phyloP scores from a whole-genome alignment of 2,888 invertebrate genomes.

The Sepiola atlantica region DNA sequence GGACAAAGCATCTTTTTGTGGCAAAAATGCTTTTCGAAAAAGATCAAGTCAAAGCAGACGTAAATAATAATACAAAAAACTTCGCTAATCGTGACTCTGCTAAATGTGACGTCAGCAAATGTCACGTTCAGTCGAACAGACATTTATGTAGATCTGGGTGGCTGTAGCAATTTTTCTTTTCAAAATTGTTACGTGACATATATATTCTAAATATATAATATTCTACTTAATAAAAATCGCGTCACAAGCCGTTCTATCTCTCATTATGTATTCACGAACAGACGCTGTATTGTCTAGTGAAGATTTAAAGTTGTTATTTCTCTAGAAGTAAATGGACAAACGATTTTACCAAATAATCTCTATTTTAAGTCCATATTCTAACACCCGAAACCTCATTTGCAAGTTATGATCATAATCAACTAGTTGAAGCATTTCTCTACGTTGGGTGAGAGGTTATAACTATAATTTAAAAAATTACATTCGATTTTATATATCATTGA shows the following conservation, averaged over 20 bases:
- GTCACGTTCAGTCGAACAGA: too few relatives aligned
- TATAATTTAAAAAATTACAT: too few relatives aligned
- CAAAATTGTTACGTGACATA: background rate
- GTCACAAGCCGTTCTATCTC: background rate
- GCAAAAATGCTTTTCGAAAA: too few relatives aligned
- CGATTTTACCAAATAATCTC: background rate
- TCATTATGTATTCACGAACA: background rate
- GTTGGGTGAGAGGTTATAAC: too few relatives aligned
- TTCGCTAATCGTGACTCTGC: too few relatives aligned
- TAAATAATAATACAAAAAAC: too few relatives aligned
- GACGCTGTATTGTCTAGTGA: background rate
- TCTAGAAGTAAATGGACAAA: background rate
- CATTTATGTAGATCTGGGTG: too few relatives aligned
- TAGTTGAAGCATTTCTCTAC: too few relatives aligned
- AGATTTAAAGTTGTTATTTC: background rate
- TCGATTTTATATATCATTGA: too few relatives aligned
- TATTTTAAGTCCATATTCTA: background rate
- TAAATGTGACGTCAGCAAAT: too few relatives aligned
- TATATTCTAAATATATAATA: background rate
- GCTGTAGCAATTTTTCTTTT: background rate
- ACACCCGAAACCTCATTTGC: background rate
- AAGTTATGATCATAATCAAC: background rate
- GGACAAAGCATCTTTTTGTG: too few relatives aligned
- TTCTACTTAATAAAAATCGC: background rate
- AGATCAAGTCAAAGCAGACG: too few relatives aligned